phyloP scores from a whole-genome alignment of 2,113 vertebrate genomes.

The Zosterops lateralis region DNA sequence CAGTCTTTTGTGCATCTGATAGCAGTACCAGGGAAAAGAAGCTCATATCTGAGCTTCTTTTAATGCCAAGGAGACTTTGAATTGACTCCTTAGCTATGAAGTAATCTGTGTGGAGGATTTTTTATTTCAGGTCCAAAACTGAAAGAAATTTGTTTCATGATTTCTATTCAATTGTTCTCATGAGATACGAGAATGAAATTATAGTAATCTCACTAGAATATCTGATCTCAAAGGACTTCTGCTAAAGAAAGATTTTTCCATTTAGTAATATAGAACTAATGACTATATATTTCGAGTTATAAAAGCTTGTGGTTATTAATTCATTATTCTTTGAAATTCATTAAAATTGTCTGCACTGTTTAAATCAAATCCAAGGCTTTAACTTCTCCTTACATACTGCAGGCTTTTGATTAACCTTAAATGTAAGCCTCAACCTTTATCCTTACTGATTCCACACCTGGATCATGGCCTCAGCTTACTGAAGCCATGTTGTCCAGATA shows the following conservation, averaged over 20 bases:
- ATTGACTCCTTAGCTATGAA: neutral
- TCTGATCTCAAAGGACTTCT: slow-evolving; percentile 44
- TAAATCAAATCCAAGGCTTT: slow-evolving; percentile 16
- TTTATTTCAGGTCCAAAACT: slow-evolving; percentile 11
- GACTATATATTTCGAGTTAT: slow-evolving; percentile 27
- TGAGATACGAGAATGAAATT: slow-evolving; percentile 34
- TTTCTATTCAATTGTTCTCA: slow-evolving; percentile 21
- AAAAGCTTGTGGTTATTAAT: slow-evolving; percentile 61
- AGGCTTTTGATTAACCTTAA: neutral
- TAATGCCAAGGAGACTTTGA: neutral
- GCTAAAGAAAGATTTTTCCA: slow-evolving; percentile 57
- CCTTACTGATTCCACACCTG: neutral
- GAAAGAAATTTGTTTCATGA: slow-evolving; percentile 28
- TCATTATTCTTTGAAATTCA: slow-evolving; percentile 57
- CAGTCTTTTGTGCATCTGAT: slow-evolving; percentile 1
- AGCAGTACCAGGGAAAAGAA: neutral
- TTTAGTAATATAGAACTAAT: slow-evolving; percentile 54
- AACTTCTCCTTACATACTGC: neutral
- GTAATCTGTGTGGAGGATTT: neutral
- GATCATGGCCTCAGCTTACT: neutral
- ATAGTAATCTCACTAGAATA: slow-evolving; percentile 59
- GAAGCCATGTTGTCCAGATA: neutral
- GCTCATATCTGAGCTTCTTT: neutral
- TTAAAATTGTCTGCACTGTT: slow-evolving; percentile 27
- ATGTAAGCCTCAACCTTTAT: neutral